phyloP scores from a whole-genome alignment of 2,113 vertebrate species.

The Riparia riparia region DNA sequence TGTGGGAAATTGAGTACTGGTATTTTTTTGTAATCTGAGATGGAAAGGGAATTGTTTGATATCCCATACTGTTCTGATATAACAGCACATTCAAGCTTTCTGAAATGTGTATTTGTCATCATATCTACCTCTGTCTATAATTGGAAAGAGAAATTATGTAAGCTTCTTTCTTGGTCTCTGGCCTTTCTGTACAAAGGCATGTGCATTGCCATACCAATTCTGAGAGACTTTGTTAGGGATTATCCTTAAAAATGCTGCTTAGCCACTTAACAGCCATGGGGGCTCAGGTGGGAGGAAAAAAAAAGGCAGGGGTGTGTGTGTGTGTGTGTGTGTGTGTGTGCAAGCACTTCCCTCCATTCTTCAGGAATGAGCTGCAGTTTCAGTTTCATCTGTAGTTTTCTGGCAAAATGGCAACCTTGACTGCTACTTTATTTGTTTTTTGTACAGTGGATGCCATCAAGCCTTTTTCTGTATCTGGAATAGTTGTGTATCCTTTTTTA shows the following conservation, averaged over 20 bases:
- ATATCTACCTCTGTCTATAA: background rate
- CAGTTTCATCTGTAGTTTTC: background rate
- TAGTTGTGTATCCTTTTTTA: background rate
- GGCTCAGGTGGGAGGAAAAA: background rate
- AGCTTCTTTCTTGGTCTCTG: background rate
- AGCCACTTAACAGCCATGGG: background rate
- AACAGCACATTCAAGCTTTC: background rate
- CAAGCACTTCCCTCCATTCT: background rate
- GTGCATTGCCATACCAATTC: background rate
- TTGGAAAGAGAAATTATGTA: slow-evolving; percentile 4
- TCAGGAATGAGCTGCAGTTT: background rate
- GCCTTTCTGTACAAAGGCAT: background rate
- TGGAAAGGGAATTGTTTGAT: background rate
- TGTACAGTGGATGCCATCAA: background rate
- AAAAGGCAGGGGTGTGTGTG: background rate
- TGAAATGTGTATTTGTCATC: background rate
- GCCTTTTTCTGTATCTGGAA: background rate
- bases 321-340: background rate
- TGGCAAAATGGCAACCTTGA: background rate
- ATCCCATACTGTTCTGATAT: background rate
- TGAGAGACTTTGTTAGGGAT: background rate
- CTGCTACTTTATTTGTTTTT: background rate
- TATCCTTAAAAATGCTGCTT: background rate
- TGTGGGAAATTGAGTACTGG: background rate
- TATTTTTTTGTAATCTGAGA: background rate